Conservation (phyloP, 1,140 invertebrate species). For the Listronotus oregonensis region DNA sequence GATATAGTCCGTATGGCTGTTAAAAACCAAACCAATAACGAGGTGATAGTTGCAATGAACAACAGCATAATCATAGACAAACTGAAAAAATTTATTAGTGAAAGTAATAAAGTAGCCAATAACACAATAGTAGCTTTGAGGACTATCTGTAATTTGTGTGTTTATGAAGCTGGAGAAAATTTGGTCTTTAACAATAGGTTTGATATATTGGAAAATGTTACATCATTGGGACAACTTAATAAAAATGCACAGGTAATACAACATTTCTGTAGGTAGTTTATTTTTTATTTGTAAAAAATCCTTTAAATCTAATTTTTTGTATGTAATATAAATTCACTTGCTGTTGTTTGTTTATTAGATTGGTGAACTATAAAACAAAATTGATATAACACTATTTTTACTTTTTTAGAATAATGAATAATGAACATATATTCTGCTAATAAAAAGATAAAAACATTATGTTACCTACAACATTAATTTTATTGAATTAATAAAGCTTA, state of each 20-base stretch:
- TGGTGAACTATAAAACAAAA: no score
- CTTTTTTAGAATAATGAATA: no score
- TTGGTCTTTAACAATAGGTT: slow-evolving; percentile 63
- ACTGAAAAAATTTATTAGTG: slow-evolving; percentile 55
- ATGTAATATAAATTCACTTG: no score
- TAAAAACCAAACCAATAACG: slow-evolving; percentile 66
- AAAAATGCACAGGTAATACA: slow-evolving; percentile 68
- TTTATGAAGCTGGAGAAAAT: slow-evolving; percentile 65
- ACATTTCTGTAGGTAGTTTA: no score
- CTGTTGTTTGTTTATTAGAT: no score
- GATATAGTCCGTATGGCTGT: slow-evolving; percentile 82
- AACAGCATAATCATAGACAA: slow-evolving; percentile 55
- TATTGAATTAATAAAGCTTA: no score
- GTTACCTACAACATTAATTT: no score
- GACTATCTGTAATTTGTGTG: slow-evolving; percentile 77
- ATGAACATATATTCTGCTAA: no score
- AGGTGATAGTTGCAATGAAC: slow-evolving; percentile 61
- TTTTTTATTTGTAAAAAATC: no score
- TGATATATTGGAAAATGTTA: slow-evolving; percentile 63
- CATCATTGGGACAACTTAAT: slow-evolving; percentile 62
- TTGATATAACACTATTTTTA: no score
- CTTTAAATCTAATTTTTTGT: no score
- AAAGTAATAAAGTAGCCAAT: slow-evolving; percentile 55
- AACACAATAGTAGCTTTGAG: slow-evolving; percentile 81
- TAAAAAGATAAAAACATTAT: no score